phyloP scores from a whole-genome alignment of 2,113 vertebrate genomes.

The Pterophyllum scalare region DNA sequence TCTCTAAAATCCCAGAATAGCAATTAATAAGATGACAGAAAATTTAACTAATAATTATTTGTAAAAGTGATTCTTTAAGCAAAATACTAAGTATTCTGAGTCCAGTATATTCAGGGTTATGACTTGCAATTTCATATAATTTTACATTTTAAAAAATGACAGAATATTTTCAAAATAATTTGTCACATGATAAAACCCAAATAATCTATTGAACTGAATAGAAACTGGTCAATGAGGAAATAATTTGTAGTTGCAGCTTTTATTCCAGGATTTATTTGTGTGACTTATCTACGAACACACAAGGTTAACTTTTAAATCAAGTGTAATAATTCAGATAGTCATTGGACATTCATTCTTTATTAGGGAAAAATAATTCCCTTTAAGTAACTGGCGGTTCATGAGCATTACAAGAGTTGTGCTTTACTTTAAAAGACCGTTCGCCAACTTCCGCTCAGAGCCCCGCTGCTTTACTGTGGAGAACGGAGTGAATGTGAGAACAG shows the following conservation, averaged over 20 bases:
- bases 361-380: not conserved
- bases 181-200: not conserved
- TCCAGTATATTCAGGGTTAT: not conserved
- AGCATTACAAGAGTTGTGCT: not conserved
- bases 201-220: not conserved
- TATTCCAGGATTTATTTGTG: not conserved
- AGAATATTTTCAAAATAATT: not conserved
- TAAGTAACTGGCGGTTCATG: not conserved
- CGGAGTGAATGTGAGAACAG: not conserved
- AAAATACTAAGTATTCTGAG: not conserved
- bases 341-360: not conserved
- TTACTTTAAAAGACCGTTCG: not conserved
- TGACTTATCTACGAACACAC: not conserved
- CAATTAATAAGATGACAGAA: not conserved
- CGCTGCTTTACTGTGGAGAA: accelerated
- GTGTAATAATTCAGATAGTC: not conserved
- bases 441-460: not conserved
- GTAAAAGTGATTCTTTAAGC: not conserved
- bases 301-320: not conserved
- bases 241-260: no score
- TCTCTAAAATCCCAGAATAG: not conserved
- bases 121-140: no score
- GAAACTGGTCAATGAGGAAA: no score
- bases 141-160: no score
- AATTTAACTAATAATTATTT: not conserved